Percentiles rank a stretch among this genome's conserved stretches.
These are phyloP conservation scores for Cyclopterus lumpus DNA, from an alignment of 2,797 vertebrate genomes.

Conservation along the genomic window DNA sequence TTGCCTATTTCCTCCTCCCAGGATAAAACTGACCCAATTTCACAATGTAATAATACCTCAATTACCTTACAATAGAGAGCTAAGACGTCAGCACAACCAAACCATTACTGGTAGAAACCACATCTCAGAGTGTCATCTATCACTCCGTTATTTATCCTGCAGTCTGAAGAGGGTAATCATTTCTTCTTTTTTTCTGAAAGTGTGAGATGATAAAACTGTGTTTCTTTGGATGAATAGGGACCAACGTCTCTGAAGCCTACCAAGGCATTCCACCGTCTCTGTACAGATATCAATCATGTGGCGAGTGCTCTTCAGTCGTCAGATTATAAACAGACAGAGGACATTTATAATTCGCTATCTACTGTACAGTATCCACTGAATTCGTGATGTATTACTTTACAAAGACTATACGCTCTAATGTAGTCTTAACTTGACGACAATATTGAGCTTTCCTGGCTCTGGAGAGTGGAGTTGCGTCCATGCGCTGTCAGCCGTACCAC, in stretches of 20 bases:
- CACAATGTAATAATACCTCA: conserved; percentile 71
- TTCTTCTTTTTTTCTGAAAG: conserved; percentile 36
- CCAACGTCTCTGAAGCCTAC: conserved; percentile 5
- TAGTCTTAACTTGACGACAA: conserved; percentile 16
- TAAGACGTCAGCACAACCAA: conserved; percentile 47
- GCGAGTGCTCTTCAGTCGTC: conserved; percentile 20
- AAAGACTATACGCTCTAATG: conserved; percentile 18
- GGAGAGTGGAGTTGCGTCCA: conserved; percentile 25
- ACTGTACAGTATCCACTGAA: conserved; percentile 4
- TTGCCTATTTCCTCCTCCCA: conserved; percentile 63
- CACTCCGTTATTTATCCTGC: conserved; percentile 52
- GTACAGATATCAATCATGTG: conserved; percentile 15
- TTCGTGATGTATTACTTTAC: conserved; percentile 3
- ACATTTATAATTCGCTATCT: conserved; percentile 23
- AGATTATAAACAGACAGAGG: conserved; percentile 8
- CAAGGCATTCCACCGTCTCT: not conserved
- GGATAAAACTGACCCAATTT: conserved; percentile 73
- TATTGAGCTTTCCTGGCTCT: conserved; percentile 23
- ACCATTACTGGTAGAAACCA: conserved; percentile 71
- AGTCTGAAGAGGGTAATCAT: conserved; percentile 39
- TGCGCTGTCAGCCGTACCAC: conserved; percentile 45
- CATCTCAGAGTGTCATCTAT: conserved; percentile 66
- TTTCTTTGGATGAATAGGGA: conserved; percentile 15
- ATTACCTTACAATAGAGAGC: conserved; percentile 70
- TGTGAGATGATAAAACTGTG: conserved; percentile 25